Evolutionary conservation across 1,140 invertebrate genomes (phyloP).

Genomic region (Brachionus rotundiformis): DNA sequence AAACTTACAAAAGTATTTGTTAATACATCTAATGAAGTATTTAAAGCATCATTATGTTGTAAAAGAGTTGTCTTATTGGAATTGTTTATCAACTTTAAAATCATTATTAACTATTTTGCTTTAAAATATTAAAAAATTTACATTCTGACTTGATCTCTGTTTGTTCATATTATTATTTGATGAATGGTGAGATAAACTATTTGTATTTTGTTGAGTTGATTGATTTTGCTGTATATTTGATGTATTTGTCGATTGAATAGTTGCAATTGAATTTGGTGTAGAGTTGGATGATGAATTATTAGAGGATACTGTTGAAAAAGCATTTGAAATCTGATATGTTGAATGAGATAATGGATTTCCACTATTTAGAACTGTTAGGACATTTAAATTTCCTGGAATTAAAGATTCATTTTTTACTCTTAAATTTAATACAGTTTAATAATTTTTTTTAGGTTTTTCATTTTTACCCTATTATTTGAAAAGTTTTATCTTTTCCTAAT

Average conservation of each 20-base stretch:
- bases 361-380: conserved; percentile 28
- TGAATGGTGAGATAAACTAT: neutral
- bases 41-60: conserved; percentile 30
- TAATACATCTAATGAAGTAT: conserved; percentile 31
- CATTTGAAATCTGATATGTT: conserved; percentile 19
- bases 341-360: conserved; percentile 2
- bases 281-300: neutral
- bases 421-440: too few relatives aligned
- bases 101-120: too few relatives aligned
- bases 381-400: conserved; percentile 42
- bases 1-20: conserved; percentile 21
- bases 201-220: neutral
- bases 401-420: conserved; percentile 37
- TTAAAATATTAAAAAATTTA: too few relatives aligned
- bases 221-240: conserved; percentile 2
- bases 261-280: neutral
- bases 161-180: neutral
- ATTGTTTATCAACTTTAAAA: conserved; percentile 24
- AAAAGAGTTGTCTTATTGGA: conserved; percentile 30
- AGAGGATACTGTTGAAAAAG: neutral
- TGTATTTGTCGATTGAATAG: neutral
- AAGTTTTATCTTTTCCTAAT: conserved; percentile 35
- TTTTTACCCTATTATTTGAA: conserved; percentile 38
- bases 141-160: conserved; percentile 5
- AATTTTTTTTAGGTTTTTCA: too few relatives aligned